These are phyloP conservation scores for Oncorhynchus nerka DNA, from an alignment of 2,113 vertebrate species.

Conservation along the genomic window DNA sequence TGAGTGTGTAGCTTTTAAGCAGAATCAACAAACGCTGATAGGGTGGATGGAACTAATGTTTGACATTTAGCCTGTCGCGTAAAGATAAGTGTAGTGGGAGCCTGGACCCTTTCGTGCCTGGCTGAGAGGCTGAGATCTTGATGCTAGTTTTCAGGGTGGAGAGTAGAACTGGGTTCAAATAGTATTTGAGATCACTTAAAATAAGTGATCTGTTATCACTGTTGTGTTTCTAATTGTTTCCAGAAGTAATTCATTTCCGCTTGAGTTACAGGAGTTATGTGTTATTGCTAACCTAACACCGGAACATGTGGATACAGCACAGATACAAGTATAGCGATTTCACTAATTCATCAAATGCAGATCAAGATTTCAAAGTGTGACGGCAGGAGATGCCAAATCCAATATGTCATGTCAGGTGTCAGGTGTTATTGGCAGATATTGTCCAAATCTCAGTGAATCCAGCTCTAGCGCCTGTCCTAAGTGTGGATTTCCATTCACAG, in stretches of 20 bases:
- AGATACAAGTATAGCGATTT: too few relatives aligned
- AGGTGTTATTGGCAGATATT: conserved; percentile 15
- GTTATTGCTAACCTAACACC: too few relatives aligned
- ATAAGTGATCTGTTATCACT: too few relatives aligned
- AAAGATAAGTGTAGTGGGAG: conserved; percentile 41
- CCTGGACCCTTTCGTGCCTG: conserved; percentile 35
- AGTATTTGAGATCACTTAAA: too few relatives aligned
- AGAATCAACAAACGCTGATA: conserved; percentile 60
- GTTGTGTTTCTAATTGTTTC: not conserved
- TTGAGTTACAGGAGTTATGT: too few relatives aligned
- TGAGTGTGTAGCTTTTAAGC: conserved; percentile 47
- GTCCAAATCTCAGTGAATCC: conserved; percentile 45
- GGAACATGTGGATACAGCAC: not conserved
- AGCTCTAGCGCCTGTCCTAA: conserved; percentile 21
- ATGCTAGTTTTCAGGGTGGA: conserved; percentile 24
- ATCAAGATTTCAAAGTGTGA: conserved; percentile 48
- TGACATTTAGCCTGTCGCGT: conserved; percentile 59
- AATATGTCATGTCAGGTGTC: not conserved
- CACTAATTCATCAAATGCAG: conserved; percentile 24
- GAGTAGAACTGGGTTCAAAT: conserved; percentile 2
- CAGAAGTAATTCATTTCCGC: not conserved
- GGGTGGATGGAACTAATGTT: conserved; percentile 55
- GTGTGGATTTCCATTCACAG: conserved; percentile 52
- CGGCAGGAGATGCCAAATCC: not conserved
- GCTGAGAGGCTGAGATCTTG: conserved; percentile 37